Base-by-base conservation (phyloP, 1,140 invertebrate genomes). In the Trichonephila clavipes region DNA sequence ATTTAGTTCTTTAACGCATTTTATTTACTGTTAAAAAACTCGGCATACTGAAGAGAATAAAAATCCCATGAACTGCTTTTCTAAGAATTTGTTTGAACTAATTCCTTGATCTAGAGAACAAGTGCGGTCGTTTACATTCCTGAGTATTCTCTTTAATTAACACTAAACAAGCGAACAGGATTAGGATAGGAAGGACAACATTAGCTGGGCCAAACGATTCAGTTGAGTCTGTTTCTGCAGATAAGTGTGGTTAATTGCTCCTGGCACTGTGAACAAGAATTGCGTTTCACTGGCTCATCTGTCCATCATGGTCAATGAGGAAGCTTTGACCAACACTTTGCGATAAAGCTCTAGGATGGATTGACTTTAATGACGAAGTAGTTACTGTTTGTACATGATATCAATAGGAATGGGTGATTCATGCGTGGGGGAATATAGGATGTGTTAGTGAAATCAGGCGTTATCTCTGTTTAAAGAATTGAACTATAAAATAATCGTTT, bases 201-300 rank as follows among this genome's bases (percentile, higher is more conserved):
- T 24, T 34, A 28, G 40, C 58, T 58, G n/a, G 21, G 82, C 82
- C 82, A 85, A 85, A n/a, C 51, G 58, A 58, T 85, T 58, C 58
- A 34, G 24, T 44, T n/a, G 82, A 24, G 82, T 85, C 82, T 85
- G 82, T 85, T 85, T 85, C 82, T n/a, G 82, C 7, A 85, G 82
- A 85, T 85, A 85, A 85, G 82, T 85, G 82, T 85, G 82, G 82
- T 85, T 85, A 85, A 85, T 85, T 85, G 82, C 82, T 44, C 4
- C 51, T 16, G 28, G 82, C 44, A n/a, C 51, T 85, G 58, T 24
- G 72, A 58, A 44, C 82, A 85, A 85, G 82, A 85, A 85, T 85
- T 21, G 24, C 58, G 51, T 58, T 85, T 34, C 72, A 24, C 72
- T 18, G 14, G 34, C 28, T 77, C 72, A 6, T 18, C 28, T 77